Evolutionary conservation across 1,140 invertebrate genomes (phyloP), one percentile per base, ranked within the genome.

Genomic region (Orius insidiosus): DNA sequence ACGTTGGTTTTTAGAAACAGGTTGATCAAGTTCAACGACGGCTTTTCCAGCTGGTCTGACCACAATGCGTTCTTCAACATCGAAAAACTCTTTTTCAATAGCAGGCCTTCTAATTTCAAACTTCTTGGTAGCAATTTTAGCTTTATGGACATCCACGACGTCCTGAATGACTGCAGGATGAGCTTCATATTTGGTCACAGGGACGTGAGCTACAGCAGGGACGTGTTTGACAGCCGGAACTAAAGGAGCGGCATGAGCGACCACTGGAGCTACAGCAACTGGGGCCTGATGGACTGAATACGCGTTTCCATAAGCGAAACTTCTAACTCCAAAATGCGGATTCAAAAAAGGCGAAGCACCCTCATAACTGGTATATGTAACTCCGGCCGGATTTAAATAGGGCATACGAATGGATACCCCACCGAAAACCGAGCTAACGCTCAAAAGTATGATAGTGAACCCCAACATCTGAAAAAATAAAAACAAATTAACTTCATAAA

Each of bases 31-130:
- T 51, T 76, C 74, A 0, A 75, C 64, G 4, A 75, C 64, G 18
- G 73, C 65, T 1, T 71, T 73, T 13, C 73, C 74, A 2, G 71
- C 72, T 2, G 72, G 72, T n/a, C 73, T 66, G 14, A 76, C 64
- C 5, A 74, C 65, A 6, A 71, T 66, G 16, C 70, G 65, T 55
- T 75, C 69, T 55, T 76, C 74, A 46, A 76, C 72, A 52, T 75
- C 74, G 55, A 73, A 76, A 58, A 75, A 75, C 55, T 75, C 69
- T 56, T 75, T 75, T 48, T 74, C 69, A 43, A 76, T 71, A 19
- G 72, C 74, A 49, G 74, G 74, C 38, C 74, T 66, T 47, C 74
- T 67, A 0, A 76, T 65, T 62, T 70, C 59, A 42, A 64, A 60
- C 54, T 63, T 66, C 6, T 63, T 59, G 5, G 66, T 68, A 5